These are phyloP conservation scores for Euschistus heros DNA, from an alignment of 1,140 invertebrate species.

Conservation along the genomic window DNA sequence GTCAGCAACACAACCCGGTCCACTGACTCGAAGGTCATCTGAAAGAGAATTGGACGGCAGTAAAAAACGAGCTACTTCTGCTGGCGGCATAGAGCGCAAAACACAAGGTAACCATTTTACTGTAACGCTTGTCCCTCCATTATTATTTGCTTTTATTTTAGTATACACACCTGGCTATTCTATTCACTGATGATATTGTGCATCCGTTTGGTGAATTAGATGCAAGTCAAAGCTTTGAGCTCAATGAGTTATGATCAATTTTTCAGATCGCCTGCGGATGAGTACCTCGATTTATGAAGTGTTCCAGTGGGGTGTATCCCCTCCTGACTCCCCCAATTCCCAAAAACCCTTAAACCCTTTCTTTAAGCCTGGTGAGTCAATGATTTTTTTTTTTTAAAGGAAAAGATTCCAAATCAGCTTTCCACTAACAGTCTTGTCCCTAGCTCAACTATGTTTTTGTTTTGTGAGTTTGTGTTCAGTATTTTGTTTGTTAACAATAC, in stretches of 20 bases:
- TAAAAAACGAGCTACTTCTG: conserved; percentile 70
- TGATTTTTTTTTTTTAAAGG: background rate
- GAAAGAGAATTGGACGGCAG: conserved; percentile 68
- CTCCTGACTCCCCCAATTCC: conserved; percentile 41
- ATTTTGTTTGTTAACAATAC: background rate
- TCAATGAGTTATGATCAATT: conserved; percentile 23
- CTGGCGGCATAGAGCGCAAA: conserved; percentile 57
- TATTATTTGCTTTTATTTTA: conserved; percentile 19
- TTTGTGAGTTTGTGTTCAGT: background rate
- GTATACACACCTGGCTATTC: background rate
- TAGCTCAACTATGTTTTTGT: conserved; percentile 1
- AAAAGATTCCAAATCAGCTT: background rate
- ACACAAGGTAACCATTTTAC: conserved; percentile 49
- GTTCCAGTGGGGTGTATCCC: conserved; percentile 53
- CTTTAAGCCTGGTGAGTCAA: conserved; percentile 8
- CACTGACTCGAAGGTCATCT: conserved; percentile 66
- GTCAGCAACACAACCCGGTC: conserved; percentile 44
- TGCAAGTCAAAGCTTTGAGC: too few species aligned
- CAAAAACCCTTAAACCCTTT: conserved; percentile 20
- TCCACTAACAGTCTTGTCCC: conserved; percentile 21
- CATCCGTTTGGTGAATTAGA: too few species aligned
- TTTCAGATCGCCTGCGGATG: conserved; percentile 51
- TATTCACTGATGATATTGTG: background rate
- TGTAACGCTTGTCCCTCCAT: conserved; percentile 18
- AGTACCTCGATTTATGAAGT: conserved; percentile 66